phyloP scores from a whole-genome alignment of 2,797 vertebrate species.

The Coranthus polyacanthus region DNA sequence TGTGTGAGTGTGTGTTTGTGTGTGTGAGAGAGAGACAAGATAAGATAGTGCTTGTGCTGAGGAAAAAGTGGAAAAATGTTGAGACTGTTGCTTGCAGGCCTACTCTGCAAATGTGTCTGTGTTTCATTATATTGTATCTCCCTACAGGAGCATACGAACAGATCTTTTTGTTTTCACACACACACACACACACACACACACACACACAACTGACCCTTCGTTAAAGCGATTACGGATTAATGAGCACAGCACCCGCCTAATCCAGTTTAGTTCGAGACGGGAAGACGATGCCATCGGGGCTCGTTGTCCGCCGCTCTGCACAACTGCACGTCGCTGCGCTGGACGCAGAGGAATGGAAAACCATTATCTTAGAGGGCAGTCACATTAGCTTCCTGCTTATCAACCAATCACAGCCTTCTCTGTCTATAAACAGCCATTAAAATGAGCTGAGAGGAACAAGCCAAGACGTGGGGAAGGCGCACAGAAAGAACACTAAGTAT shows the following conservation, averaged over 20 bases:
- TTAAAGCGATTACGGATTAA: conserved; percentile 79
- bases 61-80: too few species aligned
- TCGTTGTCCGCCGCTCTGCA: conserved; percentile 8
- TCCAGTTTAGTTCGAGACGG: conserved; percentile 63
- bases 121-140: conserved; percentile 1
- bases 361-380: conserved; percentile 22
- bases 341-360: conserved; percentile 9
- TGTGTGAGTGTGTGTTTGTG: too few species aligned
- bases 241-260: conserved; percentile 68
- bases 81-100: too few species aligned
- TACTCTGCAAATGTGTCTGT: too few species aligned
- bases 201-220: conserved; percentile 43
- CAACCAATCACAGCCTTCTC: conserved; percentile 36
- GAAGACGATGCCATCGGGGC: conserved; percentile 41
- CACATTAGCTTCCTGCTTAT: conserved; percentile 46
- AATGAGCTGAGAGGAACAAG: neutral
- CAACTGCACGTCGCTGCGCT: neutral
- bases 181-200: conserved; percentile 9
- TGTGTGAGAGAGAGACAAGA: too few species aligned
- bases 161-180: conserved; percentile 14
- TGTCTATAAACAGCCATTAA: conserved; percentile 5
- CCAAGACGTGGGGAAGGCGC: too few species aligned
- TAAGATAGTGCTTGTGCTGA: too few species aligned
- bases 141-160: neutral
- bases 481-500: neutral